phyloP scores from a whole-genome alignment of 1,140 invertebrate species.

The Oscheius sp. region DNA sequence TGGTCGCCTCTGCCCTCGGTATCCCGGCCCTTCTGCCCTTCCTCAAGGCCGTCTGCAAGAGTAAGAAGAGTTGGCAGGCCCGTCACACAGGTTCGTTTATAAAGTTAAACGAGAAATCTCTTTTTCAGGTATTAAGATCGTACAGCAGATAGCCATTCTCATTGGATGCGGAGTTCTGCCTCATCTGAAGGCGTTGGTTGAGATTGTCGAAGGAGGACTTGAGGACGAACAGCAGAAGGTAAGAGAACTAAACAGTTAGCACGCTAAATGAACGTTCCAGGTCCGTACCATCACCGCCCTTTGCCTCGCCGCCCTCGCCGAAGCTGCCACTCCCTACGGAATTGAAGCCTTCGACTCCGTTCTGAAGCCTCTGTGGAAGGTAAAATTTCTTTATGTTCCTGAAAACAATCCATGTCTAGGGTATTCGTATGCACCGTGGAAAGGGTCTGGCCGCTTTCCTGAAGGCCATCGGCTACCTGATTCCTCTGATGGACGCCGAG shows the following conservation, averaged over 20 bases:
- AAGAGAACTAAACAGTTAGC: neutral
- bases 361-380: constrained; percentile 94
- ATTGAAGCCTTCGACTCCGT: constrained; percentile 99
- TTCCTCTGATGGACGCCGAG: constrained; percentile 98
- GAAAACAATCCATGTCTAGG: constrained; percentile 30
- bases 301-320: constrained; percentile 84
- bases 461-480: constrained; percentile 98
- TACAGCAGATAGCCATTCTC: constrained; percentile 98
- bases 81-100: constrained; percentile 78
- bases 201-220: constrained; percentile 92
- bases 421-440: constrained; percentile 93
- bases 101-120: neutral
- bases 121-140: constrained; percentile 82
- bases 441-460: constrained; percentile 98
- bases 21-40: constrained; percentile 96
- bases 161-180: constrained; percentile 99
- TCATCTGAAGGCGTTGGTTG: constrained; percentile 93
- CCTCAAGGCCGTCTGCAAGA: constrained; percentile 96
- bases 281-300: constrained; percentile 92
- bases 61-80: constrained; percentile 99
- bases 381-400: neutral
- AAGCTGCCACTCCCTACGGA: constrained; percentile 97
- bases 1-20: constrained; percentile 95
- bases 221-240: constrained; percentile 74
- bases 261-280: neutral